Conservation (phyloP, 2,888 invertebrate species). For the Psylliodes chrysocephalus region DNA sequence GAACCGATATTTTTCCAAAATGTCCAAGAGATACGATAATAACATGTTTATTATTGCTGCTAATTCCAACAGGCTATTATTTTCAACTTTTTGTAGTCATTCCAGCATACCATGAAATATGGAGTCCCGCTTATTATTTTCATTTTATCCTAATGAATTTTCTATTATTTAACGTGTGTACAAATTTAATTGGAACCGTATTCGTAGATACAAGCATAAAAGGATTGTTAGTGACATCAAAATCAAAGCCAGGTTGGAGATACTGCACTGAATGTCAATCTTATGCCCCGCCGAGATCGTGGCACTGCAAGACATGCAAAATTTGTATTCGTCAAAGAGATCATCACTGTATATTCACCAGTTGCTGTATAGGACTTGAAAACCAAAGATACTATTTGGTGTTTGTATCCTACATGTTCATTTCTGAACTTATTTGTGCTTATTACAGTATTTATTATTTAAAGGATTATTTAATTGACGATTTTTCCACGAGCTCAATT, state of each 20-base stretch:
- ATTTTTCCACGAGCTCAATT: conserved; percentile 67
- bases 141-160: conserved; percentile 75
- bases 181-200: conserved; percentile 81
- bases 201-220: conserved; percentile 80
- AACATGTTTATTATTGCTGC: conserved; percentile 63
- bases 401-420: conserved; percentile 78
- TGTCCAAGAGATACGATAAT: conserved; percentile 56
- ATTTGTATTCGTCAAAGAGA: conserved; percentile 88
- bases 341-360: conserved; percentile 89
- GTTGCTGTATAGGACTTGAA: conserved; percentile 86
- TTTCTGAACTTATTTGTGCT: conserved; percentile 76
- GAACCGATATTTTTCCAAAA: conserved; percentile 58
- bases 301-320: conserved; percentile 89
- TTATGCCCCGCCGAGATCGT: conserved; percentile 82
- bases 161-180: conserved; percentile 79
- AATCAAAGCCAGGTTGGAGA: conserved; percentile 72
- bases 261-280: conserved; percentile 83
- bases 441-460: conserved; percentile 77
- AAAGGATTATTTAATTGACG: conserved; percentile 68
- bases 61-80: conserved; percentile 75
- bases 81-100: conserved; percentile 83
- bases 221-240: conserved; percentile 67
- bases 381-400: conserved; percentile 88
- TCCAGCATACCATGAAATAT: conserved; percentile 72
- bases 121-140: conserved; percentile 67